Conservation (phyloP, 1,140 invertebrate species). For the Aphaenogaster rudis region DNA sequence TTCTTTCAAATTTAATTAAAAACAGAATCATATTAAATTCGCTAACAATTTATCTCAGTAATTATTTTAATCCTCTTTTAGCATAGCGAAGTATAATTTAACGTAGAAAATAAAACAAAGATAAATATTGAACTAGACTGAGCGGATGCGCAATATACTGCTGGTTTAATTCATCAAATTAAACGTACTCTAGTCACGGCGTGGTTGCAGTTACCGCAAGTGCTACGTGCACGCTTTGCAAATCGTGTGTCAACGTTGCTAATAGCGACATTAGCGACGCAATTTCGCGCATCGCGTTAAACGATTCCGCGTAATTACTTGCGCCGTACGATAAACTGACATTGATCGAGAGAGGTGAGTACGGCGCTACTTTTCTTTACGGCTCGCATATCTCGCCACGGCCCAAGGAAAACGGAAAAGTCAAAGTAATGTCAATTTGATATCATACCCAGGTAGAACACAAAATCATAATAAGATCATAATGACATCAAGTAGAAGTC, state of each 20-base stretch:
- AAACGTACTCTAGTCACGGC: conserved; percentile 26
- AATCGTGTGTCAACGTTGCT: background rate
- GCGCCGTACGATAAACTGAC: background rate
- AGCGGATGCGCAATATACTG: background rate
- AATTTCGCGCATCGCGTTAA: background rate
- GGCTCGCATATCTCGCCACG: too few species aligned
- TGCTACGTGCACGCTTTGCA: conserved; percentile 27
- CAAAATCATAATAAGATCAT: too few species aligned
- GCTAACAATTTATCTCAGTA: background rate
- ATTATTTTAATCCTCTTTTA: background rate
- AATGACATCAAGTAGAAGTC: too few species aligned
- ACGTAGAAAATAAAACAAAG: background rate
- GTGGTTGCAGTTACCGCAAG: conserved; percentile 36
- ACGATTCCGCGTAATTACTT: conserved; percentile 20
- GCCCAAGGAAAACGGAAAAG: too few species aligned
- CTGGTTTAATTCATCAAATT: conserved; percentile 11
- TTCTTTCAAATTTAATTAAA: conserved; percentile 8
- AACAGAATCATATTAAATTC: background rate
- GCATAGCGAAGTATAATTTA: background rate
- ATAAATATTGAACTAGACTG: background rate
- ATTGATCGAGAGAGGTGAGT: background rate
- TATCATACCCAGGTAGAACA: too few species aligned
- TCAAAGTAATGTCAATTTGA: too few species aligned
- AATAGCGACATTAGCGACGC: conserved; percentile 5
- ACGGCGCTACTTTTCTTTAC: background rate